phyloP scores from a whole-genome alignment of 2,113 vertebrate species.

The Eleginops maclovinus region DNA sequence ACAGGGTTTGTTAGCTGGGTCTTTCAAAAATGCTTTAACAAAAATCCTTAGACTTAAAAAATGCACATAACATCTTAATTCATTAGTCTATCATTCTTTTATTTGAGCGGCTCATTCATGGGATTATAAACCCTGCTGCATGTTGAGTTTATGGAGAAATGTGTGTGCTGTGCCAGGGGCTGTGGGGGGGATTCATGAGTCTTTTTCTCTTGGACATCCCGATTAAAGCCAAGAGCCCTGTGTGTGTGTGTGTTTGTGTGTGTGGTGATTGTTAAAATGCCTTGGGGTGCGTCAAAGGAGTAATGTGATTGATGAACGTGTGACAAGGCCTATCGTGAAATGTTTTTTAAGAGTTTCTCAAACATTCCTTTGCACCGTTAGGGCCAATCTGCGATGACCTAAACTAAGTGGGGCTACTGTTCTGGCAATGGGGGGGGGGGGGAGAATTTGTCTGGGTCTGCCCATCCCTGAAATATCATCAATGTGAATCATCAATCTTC shows the following conservation, averaged over 20 bases:
- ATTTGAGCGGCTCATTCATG: conserved; percentile 18
- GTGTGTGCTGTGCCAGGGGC: background rate
- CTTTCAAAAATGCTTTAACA: background rate
- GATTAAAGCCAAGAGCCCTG: conserved; percentile 9
- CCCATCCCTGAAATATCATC: background rate
- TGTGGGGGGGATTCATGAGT: conserved; percentile 23
- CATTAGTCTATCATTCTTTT: conserved; percentile 27
- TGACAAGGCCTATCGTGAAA: conserved; percentile 57
- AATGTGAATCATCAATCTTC: background rate
- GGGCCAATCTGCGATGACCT: conserved; percentile 16
- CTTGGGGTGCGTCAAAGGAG: conserved; percentile 33
- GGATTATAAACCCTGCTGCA: conserved; percentile 12
- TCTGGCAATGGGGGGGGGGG: conserved; percentile 4
- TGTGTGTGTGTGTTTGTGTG: conserved; percentile 22
- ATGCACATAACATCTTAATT: conserved; percentile 15
- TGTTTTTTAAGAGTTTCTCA: conserved; percentile 41
- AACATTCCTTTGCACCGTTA: conserved; percentile 52
- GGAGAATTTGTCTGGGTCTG: background rate
- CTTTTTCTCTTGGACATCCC: background rate
- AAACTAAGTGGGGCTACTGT: conserved; percentile 38
- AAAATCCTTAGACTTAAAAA: background rate
- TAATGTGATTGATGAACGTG: conserved; percentile 59
- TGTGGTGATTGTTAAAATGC: conserved; percentile 45
- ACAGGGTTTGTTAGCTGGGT: background rate
- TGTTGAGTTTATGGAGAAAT: conserved; percentile 35